Base-by-base conservation (phyloP, 2,888 invertebrate genomes). In the Diadegma fenestrale region DNA sequence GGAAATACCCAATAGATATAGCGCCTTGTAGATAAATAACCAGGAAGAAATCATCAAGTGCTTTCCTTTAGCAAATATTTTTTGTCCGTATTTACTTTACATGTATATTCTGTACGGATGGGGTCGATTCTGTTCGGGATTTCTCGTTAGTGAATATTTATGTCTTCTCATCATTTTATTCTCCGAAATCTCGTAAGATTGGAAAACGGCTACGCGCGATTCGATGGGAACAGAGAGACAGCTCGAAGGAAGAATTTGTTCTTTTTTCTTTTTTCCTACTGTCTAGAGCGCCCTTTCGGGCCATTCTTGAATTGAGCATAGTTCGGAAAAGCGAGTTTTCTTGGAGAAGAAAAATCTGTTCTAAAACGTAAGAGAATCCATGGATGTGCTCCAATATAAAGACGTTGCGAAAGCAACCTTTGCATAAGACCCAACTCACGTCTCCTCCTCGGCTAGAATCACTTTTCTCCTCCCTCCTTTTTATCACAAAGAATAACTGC, bases 131-230 rank as follows among this genome's bases (percentile, higher is more conserved):
- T 41, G 71, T 48, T 30, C 48, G 30, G 58, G 30, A 61, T 79
- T 41, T 84, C 58, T 66, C 79, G 72, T 87, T 88, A 88, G 90
- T 89, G 90, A 90, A 90, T 91, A 91, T 91, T 91, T 90, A 89
- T 89, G 86, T 76, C 76, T 76, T 88, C 88, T 73, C 43, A 89
- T 88, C 88, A 80, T 68, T 69, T 79, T 41, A 63, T 75, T 80
- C 71, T 37, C 69, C 17, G 68, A 76, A 80, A 76, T 79, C 78
- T 86, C 82, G 61, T 43, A 66, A 33, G 26, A 37, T 58, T 63
- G 80, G 83, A 78, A 87, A 86, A 88, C 87, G 82, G 75, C 41
- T 12, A 14, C n/a, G n/a, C n/a, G n/a, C 30, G 19, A 64, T 68
- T 61, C 66, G 33, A 72, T 76, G 48, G 22, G 41, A 63, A 76